Conservation (phyloP, 64 coral and sea anemone genomes). For the Pocillopora verrucosa region DNA sequence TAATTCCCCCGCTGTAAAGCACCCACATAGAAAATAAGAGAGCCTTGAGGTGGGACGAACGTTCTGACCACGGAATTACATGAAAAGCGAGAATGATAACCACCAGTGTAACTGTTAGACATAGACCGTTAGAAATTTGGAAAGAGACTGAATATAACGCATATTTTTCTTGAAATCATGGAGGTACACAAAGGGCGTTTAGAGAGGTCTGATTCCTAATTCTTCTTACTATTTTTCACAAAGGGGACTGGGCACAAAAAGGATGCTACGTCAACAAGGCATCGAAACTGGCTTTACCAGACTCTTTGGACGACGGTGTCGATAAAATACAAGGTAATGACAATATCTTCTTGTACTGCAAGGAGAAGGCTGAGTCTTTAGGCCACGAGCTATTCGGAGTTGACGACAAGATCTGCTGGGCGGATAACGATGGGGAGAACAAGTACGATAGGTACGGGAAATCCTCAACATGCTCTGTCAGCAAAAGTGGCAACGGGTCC, state of each 20-base stretch:
- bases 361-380: neutral
- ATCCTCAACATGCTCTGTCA: neutral
- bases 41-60: no score
- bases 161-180: no score
- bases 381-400: slow-evolving; percentile 4
- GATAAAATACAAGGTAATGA: neutral
- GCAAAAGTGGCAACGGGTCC: neutral
- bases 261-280: slow-evolving; percentile 10
- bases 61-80: no score
- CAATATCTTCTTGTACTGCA: slow-evolving; percentile 2
- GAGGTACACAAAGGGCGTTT: no score
- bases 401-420: neutral
- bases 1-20: no score
- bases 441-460: neutral
- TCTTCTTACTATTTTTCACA: neutral
- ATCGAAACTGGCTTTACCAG: neutral
- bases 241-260: neutral
- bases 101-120: no score
- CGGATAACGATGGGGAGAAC: neutral
- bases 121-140: no score
- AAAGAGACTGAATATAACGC: no score
- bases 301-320: neutral
- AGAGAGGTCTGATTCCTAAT: neutral
- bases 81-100: no score
- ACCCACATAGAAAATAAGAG: no score